These are phyloP conservation scores for Leucoraja ocellata DNA, from an alignment of 2,797 vertebrate genomes.

Conservation along the genomic window DNA sequence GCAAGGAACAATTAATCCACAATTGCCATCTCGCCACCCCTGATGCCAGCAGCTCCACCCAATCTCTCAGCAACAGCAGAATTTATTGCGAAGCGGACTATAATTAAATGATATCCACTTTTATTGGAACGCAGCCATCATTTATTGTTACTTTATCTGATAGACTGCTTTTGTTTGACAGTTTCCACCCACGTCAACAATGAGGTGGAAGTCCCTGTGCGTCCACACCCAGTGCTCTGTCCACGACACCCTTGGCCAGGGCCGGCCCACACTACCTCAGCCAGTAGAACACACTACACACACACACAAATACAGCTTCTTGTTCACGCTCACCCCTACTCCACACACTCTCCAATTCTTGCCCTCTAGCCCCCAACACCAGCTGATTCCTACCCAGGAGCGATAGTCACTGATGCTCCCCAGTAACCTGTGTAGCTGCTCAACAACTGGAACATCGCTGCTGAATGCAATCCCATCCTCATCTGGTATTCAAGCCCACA, in stretches of 20 bases:
- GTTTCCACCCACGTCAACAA: slow-evolving; percentile 12
- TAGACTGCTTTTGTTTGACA: slow-evolving; percentile 27
- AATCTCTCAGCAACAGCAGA: slow-evolving; percentile 5
- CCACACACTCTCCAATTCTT: background rate
- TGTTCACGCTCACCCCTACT: background rate
- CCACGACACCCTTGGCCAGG: background rate
- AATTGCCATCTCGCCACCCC: slow-evolving; percentile 6
- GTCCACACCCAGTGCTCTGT: background rate
- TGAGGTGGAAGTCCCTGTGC: background rate
- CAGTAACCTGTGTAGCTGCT: background rate
- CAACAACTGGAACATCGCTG: background rate
- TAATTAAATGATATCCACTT: slow-evolving; percentile 24
- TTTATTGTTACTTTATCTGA: slow-evolving; percentile 32
- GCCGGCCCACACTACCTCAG: background rate
- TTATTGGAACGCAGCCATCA: slow-evolving; percentile 35
- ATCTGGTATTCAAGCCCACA: background rate
- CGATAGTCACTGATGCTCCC: too few species aligned
- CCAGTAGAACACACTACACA: background rate
- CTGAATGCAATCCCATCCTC: background rate
- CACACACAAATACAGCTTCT: background rate
- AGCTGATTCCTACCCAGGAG: background rate
- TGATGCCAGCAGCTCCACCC: slow-evolving; percentile 19
- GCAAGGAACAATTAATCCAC: background rate
- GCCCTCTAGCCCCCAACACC: background rate
- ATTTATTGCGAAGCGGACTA: slow-evolving; percentile 33